Evolutionary conservation across 2,113 vertebrate species (phyloP), one percentile per base, ranked within the genome.

Genomic region (Colossoma macropomum): DNA sequence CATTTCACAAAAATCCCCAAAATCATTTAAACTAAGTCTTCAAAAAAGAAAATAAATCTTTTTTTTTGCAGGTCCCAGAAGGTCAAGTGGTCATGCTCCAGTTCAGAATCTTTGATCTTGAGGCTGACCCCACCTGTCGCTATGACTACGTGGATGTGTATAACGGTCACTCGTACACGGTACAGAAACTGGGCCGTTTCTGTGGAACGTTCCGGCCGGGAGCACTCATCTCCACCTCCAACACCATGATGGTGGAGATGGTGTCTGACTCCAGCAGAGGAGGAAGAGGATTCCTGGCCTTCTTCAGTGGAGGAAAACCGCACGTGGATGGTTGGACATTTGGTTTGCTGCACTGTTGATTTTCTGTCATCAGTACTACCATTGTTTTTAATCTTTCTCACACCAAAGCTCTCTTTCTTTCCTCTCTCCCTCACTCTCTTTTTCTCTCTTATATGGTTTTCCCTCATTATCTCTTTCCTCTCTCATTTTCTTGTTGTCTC

Each of bases 121-220:
- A 98, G 88, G 92, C 95, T 0, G 96, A 97, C 88, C 93, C 97
- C 23, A 90, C 89, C 75, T 98, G 97, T 79, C 96, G 96, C 41
- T 97, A 96, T 0, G 96, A 97, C 89, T 95, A 94, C 70, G 92
- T 97, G 88, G 96, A 96, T 3, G 89, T 97, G 54, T 97, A 95
- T 89, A 96, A 95, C 0, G 96, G 97, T 5, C 94, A 95, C 88
- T 75, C 93, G 0, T 90, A 90, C 59, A 85, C 92, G 0, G 92
- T 93, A 38, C 96, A 97, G 91, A 92, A 94, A 66, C 92, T 98
- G 62, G 97, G 96, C 0, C 95, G 95, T 0, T 97, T 96, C 91
- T 98, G 97, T 0, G 96, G 97, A 30, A 97, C 97, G 0, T 97
- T 97, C 90, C 91, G 97, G 4, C 96, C 97, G 0, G 96, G 96